Conservation (phyloP, 2,113 vertebrate genomes). For the Ceyx melanurus region DNA sequence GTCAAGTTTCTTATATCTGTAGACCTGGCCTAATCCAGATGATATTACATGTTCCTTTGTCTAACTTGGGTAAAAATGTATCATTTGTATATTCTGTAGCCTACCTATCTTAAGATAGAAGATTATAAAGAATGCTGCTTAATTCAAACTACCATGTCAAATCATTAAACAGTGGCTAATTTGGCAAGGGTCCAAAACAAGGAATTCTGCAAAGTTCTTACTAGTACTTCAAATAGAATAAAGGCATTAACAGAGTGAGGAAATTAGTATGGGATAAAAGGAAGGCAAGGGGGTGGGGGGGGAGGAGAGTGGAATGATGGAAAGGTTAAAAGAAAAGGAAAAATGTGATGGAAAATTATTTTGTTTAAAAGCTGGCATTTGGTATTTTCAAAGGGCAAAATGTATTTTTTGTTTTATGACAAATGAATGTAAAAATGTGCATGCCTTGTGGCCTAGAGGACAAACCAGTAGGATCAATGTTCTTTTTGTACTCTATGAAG, state of each 20-base stretch:
- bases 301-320: background rate
- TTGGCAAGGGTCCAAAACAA: constrained; percentile 41
- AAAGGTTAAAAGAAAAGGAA: constrained; percentile 60
- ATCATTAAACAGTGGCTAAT: constrained; percentile 39
- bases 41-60: background rate
- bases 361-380: constrained; percentile 70
- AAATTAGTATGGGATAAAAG: constrained; percentile 36
- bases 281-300: background rate
- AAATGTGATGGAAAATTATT: constrained; percentile 56
- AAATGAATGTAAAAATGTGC: constrained; percentile 73
- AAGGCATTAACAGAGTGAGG: background rate
- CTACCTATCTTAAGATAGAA: background rate
- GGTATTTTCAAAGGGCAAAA: constrained; percentile 72
- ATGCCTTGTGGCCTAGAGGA: constrained; percentile 78
- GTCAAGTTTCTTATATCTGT: background rate
- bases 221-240: background rate
- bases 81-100: constrained; percentile 15
- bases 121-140: constrained; percentile 33
- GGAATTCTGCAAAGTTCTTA: constrained; percentile 38
- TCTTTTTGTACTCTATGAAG: constrained; percentile 85
- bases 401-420: constrained; percentile 74
- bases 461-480: constrained; percentile 77
- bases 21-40: background rate
- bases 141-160: constrained; percentile 26
- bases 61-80: background rate